Evolutionary conservation across 2,888 invertebrate genomes (phyloP).

Genomic region (Xestobium rufovillosum): DNA sequence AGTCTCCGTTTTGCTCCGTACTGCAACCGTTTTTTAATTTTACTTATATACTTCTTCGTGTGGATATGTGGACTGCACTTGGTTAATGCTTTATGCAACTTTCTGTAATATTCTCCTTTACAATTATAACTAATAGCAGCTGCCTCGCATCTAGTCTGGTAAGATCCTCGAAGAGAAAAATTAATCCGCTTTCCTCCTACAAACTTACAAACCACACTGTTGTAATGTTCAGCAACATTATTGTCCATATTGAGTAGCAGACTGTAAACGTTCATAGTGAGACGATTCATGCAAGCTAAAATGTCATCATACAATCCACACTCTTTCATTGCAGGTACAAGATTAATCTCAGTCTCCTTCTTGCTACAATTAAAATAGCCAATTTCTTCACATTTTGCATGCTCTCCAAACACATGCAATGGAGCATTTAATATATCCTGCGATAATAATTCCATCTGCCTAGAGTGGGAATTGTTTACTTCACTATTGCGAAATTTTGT

Average conservation of each 20-base stretch:
- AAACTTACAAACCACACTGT: constrained; percentile 30
- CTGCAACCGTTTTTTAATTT: too few relatives aligned
- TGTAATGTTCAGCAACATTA: constrained; percentile 30
- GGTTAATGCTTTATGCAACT: constrained; percentile 6
- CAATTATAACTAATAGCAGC: constrained; percentile 31
- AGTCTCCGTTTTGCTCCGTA: too few relatives aligned
- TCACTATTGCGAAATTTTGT: too few relatives aligned
- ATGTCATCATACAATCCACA: not conserved
- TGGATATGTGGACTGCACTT: too few relatives aligned
- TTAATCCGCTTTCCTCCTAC: constrained; percentile 35
- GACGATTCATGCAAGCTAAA: constrained; percentile 4
- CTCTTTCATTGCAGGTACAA: too few relatives aligned
- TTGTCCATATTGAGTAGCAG: too few relatives aligned
- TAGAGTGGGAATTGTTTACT: too few relatives aligned
- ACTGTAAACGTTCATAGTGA: constrained; percentile 17
- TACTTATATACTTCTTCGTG: too few relatives aligned
- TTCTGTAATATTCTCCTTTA: constrained; percentile 7
- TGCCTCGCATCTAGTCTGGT: constrained; percentile 30
- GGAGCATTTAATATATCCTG: constrained; percentile 19
- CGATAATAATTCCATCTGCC: too few relatives aligned
- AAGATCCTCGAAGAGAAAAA: constrained; percentile 27
- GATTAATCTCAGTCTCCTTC: too few relatives aligned
- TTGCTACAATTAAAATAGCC: constrained; percentile 13
- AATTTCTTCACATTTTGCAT: constrained; percentile 22
- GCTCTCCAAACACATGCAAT: constrained; percentile 28